Evolutionary conservation across 2,113 vertebrate genomes (phyloP).

Genomic region (Sebastes schlegelii): DNA sequence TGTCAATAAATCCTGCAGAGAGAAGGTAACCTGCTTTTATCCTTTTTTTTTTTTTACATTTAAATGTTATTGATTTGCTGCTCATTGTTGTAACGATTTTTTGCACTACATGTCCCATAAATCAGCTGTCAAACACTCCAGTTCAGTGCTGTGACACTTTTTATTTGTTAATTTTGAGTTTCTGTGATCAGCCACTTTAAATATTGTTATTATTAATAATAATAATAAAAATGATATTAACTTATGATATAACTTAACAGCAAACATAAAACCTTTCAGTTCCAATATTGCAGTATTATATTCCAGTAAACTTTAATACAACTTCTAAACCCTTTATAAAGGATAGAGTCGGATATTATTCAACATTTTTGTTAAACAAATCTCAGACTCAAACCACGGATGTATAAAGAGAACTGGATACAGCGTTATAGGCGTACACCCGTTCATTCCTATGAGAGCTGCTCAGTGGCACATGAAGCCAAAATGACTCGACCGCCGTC

Average conservation of each 20-base stretch:
- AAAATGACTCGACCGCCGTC: no score
- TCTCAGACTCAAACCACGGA: background rate
- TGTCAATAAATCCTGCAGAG: background rate
- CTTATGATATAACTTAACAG: background rate
- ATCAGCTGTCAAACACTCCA: background rate
- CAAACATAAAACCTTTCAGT: background rate
- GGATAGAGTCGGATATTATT: background rate
- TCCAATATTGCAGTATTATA: background rate
- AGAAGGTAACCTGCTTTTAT: background rate
- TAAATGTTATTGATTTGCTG: background rate
- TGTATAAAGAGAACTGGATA: no score
- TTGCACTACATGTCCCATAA: slow-evolving; percentile 3
- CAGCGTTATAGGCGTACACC: no score
- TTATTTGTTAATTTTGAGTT: no score
- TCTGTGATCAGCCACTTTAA: slow-evolving; percentile 9
- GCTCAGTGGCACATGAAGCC: no score
- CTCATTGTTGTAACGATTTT: background rate
- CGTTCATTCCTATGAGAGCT: no score
- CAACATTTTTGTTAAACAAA: background rate
- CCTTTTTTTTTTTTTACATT: background rate
- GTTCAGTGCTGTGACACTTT: background rate
- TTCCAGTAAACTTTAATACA: background rate
- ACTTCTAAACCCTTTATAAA: background rate
- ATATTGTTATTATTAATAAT: background rate
- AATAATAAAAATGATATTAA: background rate